Evolutionary conservation across 2,797 vertebrate genomes (phyloP).

Genomic region (Tenualosa ilisha): DNA sequence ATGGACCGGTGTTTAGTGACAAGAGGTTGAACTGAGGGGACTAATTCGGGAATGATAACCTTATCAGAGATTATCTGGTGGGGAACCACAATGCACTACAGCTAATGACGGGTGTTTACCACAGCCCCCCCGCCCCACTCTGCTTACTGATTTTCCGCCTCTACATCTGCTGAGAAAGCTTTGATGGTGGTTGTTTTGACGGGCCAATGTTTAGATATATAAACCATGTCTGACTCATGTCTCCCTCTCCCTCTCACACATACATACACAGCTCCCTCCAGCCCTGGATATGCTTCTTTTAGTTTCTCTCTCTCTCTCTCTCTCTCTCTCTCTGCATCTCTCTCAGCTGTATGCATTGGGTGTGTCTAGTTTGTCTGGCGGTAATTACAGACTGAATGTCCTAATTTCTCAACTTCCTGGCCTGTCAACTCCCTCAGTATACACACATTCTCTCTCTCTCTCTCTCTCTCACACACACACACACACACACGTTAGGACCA

Average conservation of each 20-base stretch:
- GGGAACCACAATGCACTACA: background rate
- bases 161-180: background rate
- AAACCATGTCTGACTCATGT: background rate
- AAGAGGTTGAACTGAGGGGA: background rate
- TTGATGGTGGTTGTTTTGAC: background rate
- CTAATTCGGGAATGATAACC: background rate
- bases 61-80: background rate
- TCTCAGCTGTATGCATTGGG: slow-evolving; percentile 42
- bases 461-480: background rate
- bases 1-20: background rate
- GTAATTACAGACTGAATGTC: slow-evolving; percentile 62
- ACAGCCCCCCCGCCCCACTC: no score
- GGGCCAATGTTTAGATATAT: background rate
- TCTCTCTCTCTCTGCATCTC: background rate
- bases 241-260: background rate
- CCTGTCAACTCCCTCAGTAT: slow-evolving; percentile 32
- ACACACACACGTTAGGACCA: background rate
- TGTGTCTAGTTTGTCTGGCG: slow-evolving; percentile 53
- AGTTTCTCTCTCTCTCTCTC: background rate
- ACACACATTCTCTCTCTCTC: background rate
- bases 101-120: background rate
- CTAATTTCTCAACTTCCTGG: slow-evolving; percentile 61
- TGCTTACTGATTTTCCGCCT: background rate
- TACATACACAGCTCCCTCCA: background rate
- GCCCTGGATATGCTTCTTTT: background rate